Percentiles rank a stretch among this genome's conserved stretches.
These are phyloP conservation scores for Machimus atricapillus DNA, from an alignment of 2,888 invertebrate genomes.

Conservation along the genomic window DNA sequence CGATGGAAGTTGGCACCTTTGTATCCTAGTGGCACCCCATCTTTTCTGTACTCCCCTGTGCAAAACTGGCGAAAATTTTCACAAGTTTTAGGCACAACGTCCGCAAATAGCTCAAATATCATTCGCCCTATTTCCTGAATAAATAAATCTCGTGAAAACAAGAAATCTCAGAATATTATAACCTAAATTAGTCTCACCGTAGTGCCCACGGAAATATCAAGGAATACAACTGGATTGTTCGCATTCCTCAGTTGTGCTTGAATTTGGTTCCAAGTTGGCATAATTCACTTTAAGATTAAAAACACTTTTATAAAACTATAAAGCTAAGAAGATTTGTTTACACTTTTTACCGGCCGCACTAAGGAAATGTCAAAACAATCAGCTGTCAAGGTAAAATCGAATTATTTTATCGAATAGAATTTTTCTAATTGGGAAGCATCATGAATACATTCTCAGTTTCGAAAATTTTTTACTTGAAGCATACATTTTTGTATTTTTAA, in stretches of 20 bases:
- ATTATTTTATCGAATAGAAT: not conserved
- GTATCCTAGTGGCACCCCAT: slow-evolving; percentile 95
- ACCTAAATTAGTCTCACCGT: slow-evolving; percentile 69
- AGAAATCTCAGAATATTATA: not conserved
- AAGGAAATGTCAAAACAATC: not conserved
- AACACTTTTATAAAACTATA: not conserved
- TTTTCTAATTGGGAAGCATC: not conserved
- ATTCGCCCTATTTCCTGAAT: slow-evolving; percentile 92
- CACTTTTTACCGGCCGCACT: not conserved
- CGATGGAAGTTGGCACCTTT: slow-evolving; percentile 97
- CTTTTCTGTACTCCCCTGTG: slow-evolving; percentile 95
- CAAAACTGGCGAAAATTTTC: slow-evolving; percentile 99
- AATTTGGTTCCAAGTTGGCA: slow-evolving; percentile 96
- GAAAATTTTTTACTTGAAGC: too few species aligned
- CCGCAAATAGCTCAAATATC: slow-evolving; percentile 97
- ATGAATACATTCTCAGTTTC: not conserved
- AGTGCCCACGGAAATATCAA: slow-evolving; percentile 95
- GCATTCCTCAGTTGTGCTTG: slow-evolving; percentile 88
- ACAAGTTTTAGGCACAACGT: slow-evolving; percentile 94
- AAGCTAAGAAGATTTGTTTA: not conserved
- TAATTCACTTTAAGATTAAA: slow-evolving; percentile 58
- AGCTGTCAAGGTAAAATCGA: not conserved
- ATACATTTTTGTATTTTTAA: too few species aligned
- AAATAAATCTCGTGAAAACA: not conserved
- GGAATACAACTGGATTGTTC: slow-evolving; percentile 98